Evolutionary conservation across 1,140 invertebrate genomes (phyloP), one percentile per base, ranked within the genome.

Genomic region (Drosophila repleta): DNA sequence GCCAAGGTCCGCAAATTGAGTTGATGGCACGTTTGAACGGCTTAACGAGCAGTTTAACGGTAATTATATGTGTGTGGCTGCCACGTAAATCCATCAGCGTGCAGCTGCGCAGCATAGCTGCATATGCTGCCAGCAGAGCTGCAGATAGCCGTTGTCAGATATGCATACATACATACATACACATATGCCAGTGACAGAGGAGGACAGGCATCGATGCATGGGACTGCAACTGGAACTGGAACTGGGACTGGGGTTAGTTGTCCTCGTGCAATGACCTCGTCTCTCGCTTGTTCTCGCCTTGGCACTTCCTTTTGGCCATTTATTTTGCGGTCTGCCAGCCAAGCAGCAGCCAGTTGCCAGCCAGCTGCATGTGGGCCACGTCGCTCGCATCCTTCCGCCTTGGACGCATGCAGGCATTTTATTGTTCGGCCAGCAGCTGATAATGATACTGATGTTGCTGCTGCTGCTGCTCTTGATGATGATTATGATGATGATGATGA

Each of bases 291-390:
- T 35, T 21, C 57, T 43, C 43, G 60, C 35, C 48, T 83, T 66
- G 73, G 52, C 75, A 75, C 75, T 83, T 83, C 65, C 79, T 76
- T 57, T 17, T 57, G 64, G 65, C 29, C 64, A 80, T 84, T 84
- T 85, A 74, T 72, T 80, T 73, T 80, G 80, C 63, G 79, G 80
- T 53, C 45, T 57, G 13, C 43, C 66, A 26, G 35, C 11, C 35
- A 32, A 56, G 21, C 65, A 56, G 21, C 65, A 48, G 35, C 55
- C 41, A 51, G 32, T 20, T 11, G 10, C 18, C 20, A 24, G 20
- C 13, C 62, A 67, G 67, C 77, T 62, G 71, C 62, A 85, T 74
- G 77, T 70, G 81, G 66, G 45, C 57, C 57, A 56, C n/a, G 57
- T 46, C 24, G 29, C 29, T 41, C 53, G 46, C 48, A 72, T 66